Base-by-base conservation (phyloP, 2,113 vertebrate genomes). In the Gambusia affinis region DNA sequence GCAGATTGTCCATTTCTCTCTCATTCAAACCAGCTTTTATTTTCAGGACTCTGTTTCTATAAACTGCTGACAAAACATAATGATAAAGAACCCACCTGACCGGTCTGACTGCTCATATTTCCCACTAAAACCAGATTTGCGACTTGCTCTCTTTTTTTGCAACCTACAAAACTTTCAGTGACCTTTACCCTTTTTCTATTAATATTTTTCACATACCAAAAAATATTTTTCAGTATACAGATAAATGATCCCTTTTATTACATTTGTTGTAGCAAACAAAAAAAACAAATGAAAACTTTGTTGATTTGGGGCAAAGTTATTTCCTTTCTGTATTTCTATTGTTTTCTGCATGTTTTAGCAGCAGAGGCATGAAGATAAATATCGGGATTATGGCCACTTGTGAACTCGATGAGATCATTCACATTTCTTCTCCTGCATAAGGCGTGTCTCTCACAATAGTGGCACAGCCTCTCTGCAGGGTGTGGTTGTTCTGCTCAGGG, bases 401-500 rank as follows among this genome's bases (percentile, higher is more conserved):
- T 6, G 44, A 44, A 8, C 8, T 42, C 19, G 37, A 68, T 73
- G 29, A 70, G 51, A 27, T 61, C n/a, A 67, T 67, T 69, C 12
- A 63, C 19, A 42, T 60, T 31, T 30, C 8, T 51, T 57, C 37
- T 44, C 42, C 44, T 35, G 14, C 12, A 0, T 63, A 39, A 70
- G 54, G n/a, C 42, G 22, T 87, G 63, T 68, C 72, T 62, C 75
- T 69, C 64, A 39, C 28, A 35, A 4, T 14, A 27, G n/a, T 35
- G 22, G 57, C 29, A 10, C 27, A 73, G 35, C 68, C 3, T n/a
- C 22, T 0, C 68, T 51, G 54, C 22, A 68, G 66, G 82, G 70
- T 79, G 78, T 81, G 78, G 72, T 42, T n/a, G 29, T 31, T 29
- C 29, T 61, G 28, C 57, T 70, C 22, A 24, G 28, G n/a, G 44